Evolutionary conservation across 1,140 invertebrate genomes (phyloP).

Genomic region (Proctacanthus coquilletti): DNA sequence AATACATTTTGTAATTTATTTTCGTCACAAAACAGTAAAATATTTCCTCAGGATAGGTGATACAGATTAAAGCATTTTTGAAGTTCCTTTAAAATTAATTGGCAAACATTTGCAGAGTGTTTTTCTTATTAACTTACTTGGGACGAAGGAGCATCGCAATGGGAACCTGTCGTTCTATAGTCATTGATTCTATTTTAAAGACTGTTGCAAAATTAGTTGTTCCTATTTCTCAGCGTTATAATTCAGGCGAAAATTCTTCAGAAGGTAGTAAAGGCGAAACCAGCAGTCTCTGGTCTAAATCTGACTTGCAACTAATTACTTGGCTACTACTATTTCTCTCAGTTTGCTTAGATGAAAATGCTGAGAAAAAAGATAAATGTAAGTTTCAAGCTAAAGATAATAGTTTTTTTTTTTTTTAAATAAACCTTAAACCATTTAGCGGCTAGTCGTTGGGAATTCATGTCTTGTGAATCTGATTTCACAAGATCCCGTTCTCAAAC

Average conservation of each 20-base stretch:
- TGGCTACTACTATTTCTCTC: constrained; percentile 67
- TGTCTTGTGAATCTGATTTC: constrained; percentile 48
- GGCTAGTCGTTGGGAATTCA: constrained; percentile 60
- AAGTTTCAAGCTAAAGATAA: constrained; percentile 8
- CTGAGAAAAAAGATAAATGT: constrained; percentile 32
- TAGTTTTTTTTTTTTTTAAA: not conserved
- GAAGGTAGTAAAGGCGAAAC: constrained; percentile 19
- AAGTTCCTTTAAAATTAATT: constrained; percentile 4
- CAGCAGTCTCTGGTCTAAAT: constrained; percentile 18
- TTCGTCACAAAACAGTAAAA: constrained; percentile 55
- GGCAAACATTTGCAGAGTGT: constrained; percentile 45
- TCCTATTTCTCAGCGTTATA: constrained; percentile 33
- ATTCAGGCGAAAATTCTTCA: constrained; percentile 20
- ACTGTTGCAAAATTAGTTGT: constrained; percentile 38
- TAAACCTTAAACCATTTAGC: constrained; percentile 16
- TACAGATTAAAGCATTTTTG: not conserved
- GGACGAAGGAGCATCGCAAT: constrained; percentile 60
- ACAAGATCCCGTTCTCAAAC: constrained; percentile 25
- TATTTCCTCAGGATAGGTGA: constrained; percentile 75
- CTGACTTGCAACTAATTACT: constrained; percentile 53
- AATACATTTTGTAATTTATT: constrained; percentile 65
- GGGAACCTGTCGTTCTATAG: constrained; percentile 41
- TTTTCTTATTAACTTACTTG: constrained; percentile 73
- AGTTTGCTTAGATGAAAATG: constrained; percentile 49
- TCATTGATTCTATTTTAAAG: constrained; percentile 44